These are phyloP conservation scores for Incurvaria masculella DNA, from an alignment of 2,888 invertebrate genomes.

Conservation along the genomic window DNA sequence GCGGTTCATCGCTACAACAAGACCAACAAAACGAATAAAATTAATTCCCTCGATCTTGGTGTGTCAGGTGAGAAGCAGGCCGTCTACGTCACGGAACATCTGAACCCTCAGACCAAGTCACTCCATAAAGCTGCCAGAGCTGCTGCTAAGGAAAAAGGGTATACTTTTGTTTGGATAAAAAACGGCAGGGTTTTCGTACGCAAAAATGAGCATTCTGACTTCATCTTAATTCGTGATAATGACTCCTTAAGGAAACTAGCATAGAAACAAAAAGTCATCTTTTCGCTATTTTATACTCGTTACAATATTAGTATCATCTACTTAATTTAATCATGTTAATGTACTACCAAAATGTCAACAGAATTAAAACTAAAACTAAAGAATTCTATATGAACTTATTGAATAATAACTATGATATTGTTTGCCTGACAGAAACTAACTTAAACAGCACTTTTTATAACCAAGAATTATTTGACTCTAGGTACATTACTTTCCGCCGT, in stretches of 20 bases:
- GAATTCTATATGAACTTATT: not conserved
- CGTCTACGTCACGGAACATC: conserved; percentile 12
- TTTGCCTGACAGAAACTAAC: conserved; percentile 5
- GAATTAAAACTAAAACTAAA: not conserved
- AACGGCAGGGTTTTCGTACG: not conserved
- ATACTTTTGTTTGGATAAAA: conserved; percentile 2
- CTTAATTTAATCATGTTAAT: not conserved
- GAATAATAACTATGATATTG: not conserved
- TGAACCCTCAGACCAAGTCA: conserved; percentile 12
- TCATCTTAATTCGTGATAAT: not conserved
- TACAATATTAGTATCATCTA: not conserved
- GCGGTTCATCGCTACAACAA: conserved; percentile 12
- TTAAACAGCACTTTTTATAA: conserved; percentile 1
- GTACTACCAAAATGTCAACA: conserved; percentile 8
- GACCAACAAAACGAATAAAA: conserved; percentile 1
- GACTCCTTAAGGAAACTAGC: not conserved
- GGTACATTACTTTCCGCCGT: conserved; percentile 4
- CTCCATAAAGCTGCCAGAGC: conserved; percentile 6
- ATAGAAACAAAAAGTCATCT: not conserved
- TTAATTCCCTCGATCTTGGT: conserved; percentile 8
- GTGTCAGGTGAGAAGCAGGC: conserved; percentile 5
- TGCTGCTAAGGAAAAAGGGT: not conserved
- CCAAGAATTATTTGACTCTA: conserved; percentile 2
- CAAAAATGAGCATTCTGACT: not conserved
- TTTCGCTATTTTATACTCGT: not conserved